Evolutionary conservation across 2,888 invertebrate genomes (phyloP), one percentile per base, ranked within the genome.

Genomic region (Melanargia galathea): DNA sequence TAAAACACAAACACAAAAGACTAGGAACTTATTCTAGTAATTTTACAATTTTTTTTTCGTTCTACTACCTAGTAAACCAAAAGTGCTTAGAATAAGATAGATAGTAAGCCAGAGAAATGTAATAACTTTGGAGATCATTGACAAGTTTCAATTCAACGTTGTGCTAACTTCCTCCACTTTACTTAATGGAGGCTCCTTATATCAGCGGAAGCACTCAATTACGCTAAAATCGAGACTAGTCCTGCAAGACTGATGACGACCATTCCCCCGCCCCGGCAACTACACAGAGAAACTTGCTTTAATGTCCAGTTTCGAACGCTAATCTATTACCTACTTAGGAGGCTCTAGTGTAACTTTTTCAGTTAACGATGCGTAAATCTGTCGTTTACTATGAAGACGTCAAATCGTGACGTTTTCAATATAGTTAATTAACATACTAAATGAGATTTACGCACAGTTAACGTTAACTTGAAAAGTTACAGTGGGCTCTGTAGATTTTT

Each of bases 141-240:
- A 35, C 52, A 35, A 52, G 52, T 52, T 52, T 52, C 52, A 52
- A 52, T 52, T 52, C 5, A 35, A 52, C 52, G 52, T 52, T 35
- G 52, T 52, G 52, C 52, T 52, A 52, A 52, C 52, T 35, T 52
- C 52, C 52, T 35, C 52, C 58, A 58, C 58, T 58, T 33, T 48
- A 58, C 52, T 52, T 60, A 60, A 52, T 60, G 52, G 60, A 52
- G 33, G 52, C 52, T 51, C 43, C 60, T 52, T 60, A 60, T 60
- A 60, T 52, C 30, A 60, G 18, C 60, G 60, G 60, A 60, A 60
- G 60, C 52, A 60, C 60, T 60, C 60, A 52, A 60, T 60, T 60
- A 52, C 52, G 52, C 26, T 60, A 60, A 43, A 60, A 52, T 60
- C 60, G 43, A 48, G 58, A 59, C 58, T 11, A 59, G 30, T 24